Conservation (phyloP, 2,888 invertebrate species). For the Apodemia mormo region DNA sequence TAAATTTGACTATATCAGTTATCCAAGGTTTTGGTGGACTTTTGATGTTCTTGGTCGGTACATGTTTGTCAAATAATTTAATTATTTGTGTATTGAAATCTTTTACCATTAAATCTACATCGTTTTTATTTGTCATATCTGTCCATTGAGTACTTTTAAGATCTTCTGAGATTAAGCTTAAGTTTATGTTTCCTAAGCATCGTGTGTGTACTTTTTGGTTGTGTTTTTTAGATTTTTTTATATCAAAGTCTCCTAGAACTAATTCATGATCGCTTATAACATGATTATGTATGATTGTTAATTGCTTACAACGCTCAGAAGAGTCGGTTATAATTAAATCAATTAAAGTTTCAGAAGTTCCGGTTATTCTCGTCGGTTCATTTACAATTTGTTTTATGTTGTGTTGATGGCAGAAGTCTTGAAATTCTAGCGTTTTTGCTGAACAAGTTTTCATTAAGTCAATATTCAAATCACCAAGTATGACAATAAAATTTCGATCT, state of each 20-base stretch:
- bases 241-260: conserved; percentile 17
- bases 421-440: conserved; percentile 18
- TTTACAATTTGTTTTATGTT: conserved; percentile 28
- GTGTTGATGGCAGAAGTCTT: conserved; percentile 20
- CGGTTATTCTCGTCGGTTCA: conserved; percentile 29
- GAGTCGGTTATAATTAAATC: conserved; percentile 25
- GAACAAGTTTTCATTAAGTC: conserved; percentile 20
- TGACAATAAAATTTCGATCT: conserved; percentile 21
- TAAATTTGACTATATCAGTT: conserved; percentile 24
- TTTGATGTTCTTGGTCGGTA: conserved; percentile 16
- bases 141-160: conserved; percentile 3
- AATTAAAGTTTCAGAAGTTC: conserved; percentile 20
- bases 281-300: conserved; percentile 25
- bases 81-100: background rate
- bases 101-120: background rate
- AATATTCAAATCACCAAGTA: conserved; percentile 33
- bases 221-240: conserved; percentile 8
- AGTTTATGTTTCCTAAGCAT: conserved; percentile 13
- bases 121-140: conserved; percentile 16
- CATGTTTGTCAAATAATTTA: conserved; percentile 5
- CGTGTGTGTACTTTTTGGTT: background rate
- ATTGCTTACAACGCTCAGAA: conserved; percentile 19
- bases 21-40: conserved; percentile 26
- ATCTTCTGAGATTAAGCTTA: conserved; percentile 17
- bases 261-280: conserved; percentile 27